Percentiles rank a stretch among this genome's conserved stretches.
These are phyloP conservation scores for Spea bombifrons DNA, from an alignment of 2,113 vertebrate genomes.

Conservation along the genomic window DNA sequence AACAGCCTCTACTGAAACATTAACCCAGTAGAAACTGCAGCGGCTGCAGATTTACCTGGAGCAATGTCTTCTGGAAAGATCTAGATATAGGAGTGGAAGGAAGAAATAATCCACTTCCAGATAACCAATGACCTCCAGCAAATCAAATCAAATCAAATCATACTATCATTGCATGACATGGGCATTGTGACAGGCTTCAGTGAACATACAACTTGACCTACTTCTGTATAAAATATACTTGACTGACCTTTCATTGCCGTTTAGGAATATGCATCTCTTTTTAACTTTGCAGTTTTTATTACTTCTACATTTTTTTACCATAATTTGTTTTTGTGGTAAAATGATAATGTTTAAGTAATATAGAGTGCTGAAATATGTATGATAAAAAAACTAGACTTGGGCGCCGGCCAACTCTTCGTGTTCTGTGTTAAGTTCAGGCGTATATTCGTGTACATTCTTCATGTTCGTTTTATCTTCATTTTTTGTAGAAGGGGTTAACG, in stretches of 20 bases:
- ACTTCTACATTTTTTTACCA: background rate
- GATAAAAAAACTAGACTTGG: background rate
- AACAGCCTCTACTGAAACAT: constrained; percentile 1
- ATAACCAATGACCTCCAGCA: constrained; percentile 43
- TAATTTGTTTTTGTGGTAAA: background rate
- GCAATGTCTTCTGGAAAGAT: constrained; percentile 46
- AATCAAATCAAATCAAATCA: constrained; percentile 44
- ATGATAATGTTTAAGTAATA: background rate
- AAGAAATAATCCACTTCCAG: constrained; percentile 44
- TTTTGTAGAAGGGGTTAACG: no score
- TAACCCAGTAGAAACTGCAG: constrained; percentile 31
- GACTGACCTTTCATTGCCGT: constrained; percentile 35
- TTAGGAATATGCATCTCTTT: background rate
- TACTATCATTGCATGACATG: constrained; percentile 30
- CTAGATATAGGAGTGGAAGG: constrained; percentile 40
- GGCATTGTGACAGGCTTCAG: constrained; percentile 45
- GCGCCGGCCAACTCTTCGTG: no score
- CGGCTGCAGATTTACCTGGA: constrained; percentile 22
- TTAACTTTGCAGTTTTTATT: background rate
- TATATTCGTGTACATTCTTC: no score
- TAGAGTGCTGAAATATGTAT: background rate
- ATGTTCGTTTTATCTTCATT: no score
- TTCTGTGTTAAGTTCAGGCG: no score
- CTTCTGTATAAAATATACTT: constrained; percentile 42
- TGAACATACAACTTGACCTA: constrained; percentile 48